Conservation (phyloP, 2,113 vertebrate species). For the Prunella himalayana region DNA sequence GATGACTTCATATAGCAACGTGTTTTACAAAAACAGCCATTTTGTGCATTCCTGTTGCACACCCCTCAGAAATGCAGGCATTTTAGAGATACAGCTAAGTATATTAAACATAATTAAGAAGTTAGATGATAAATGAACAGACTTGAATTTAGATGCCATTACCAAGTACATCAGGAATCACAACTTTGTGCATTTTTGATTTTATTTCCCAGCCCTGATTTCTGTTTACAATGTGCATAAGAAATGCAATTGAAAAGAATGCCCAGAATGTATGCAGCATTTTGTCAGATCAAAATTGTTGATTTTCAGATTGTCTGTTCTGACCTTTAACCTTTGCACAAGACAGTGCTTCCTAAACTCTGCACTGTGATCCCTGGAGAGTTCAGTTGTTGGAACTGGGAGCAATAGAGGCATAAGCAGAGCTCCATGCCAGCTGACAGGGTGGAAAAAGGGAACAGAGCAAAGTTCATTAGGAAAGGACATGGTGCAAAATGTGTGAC, state of each 20-base stretch:
- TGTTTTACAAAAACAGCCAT: neutral
- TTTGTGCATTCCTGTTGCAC: neutral
- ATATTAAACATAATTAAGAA: neutral
- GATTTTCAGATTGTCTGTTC: neutral
- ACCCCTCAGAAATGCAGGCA: neutral
- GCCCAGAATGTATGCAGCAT: neutral
- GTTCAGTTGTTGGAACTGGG: neutral
- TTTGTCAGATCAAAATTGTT: neutral
- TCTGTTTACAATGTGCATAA: neutral
- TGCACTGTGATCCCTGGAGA: neutral
- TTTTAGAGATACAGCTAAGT: neutral
- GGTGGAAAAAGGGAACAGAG: neutral
- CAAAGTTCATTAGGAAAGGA: neutral
- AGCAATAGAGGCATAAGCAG: neutral
- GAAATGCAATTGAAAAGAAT: neutral
- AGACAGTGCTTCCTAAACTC: neutral
- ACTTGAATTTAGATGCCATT: neutral
- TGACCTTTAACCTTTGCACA: constrained; percentile 11
- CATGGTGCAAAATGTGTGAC: neutral
- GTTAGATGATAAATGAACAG: neutral
- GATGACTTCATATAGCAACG: neutral
- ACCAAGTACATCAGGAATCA: neutral
- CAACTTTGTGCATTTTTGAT: neutral
- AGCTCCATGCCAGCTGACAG: neutral
- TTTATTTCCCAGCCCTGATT: constrained; percentile 1